Conservation (phyloP, 2,113 vertebrate species). For the Cyphomyrus discorhynchus region DNA sequence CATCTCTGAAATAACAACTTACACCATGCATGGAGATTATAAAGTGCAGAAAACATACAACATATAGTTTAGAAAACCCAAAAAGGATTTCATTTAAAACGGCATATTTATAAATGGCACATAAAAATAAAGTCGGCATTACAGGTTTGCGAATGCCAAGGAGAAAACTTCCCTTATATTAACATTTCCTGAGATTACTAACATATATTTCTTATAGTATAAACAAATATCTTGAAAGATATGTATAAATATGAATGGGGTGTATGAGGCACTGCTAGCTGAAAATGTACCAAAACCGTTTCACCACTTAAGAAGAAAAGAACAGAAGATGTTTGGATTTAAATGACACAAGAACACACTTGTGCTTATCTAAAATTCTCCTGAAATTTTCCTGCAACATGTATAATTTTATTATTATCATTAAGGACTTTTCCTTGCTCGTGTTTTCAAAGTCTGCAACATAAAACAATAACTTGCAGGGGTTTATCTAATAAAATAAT, state of each 20-base stretch:
- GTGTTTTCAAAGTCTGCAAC: not conserved
- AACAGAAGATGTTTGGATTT: not conserved
- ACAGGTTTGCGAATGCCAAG: constrained; percentile 57
- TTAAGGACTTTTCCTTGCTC: not conserved
- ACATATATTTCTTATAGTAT: constrained; percentile 35
- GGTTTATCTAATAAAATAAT: not conserved
- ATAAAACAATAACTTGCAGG: not conserved
- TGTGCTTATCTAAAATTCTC: not conserved
- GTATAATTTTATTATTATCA: not conserved
- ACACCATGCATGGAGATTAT: constrained; percentile 62
- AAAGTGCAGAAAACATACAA: constrained; percentile 67
- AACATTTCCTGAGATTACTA: constrained; percentile 55
- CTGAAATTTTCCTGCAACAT: not conserved
- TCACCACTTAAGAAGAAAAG: constrained; percentile 22
- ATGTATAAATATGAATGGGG: not conserved
- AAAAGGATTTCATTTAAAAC: constrained; percentile 58
- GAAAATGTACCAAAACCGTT: not conserved
- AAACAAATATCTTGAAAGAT: not conserved
- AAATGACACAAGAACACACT: not conserved
- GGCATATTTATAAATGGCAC: constrained; percentile 53
- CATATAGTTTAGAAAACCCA: constrained; percentile 63
- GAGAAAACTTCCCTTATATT: constrained; percentile 54
- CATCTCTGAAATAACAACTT: constrained; percentile 72
- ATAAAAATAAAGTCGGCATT: constrained; percentile 41
- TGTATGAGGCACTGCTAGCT: not conserved